Evolutionary conservation across 2,888 invertebrate species (phyloP).

Genomic region (Aleiodes leptofemur): DNA sequence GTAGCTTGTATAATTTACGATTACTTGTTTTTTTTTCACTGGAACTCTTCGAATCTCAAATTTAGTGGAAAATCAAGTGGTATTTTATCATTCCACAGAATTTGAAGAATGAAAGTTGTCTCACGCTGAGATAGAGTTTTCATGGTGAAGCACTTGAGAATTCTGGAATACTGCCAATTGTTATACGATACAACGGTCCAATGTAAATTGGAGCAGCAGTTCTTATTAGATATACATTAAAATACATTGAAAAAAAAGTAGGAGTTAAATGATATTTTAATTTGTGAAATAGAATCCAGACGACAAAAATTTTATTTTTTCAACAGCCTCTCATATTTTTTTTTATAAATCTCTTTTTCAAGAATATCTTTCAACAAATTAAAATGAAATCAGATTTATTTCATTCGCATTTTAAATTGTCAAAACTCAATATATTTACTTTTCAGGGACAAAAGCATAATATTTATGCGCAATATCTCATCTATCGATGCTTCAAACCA

Average conservation of each 20-base stretch:
- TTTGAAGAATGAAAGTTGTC: background rate
- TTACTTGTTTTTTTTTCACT: background rate
- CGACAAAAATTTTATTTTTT: background rate
- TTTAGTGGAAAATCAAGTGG: background rate
- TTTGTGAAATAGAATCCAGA: background rate
- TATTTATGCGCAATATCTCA: slow-evolving; percentile 43
- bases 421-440: background rate
- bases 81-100: background rate
- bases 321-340: background rate
- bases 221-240: slow-evolving; percentile 7
- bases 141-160: slow-evolving; percentile 15
- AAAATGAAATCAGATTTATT: background rate
- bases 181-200: background rate
- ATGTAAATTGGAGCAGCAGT: background rate
- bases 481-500: slow-evolving; percentile 21
- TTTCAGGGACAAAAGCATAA: slow-evolving; percentile 7
- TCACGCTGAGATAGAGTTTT: background rate
- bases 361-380: background rate
- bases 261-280: slow-evolving; percentile 16
- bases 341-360: no score
- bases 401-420: background rate
- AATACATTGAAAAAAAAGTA: background rate
- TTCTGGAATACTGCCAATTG: slow-evolving; percentile 17
- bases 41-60: background rate
- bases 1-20: background rate